These are phyloP conservation scores for Xenentodon cancila DNA, from an alignment of 2,797 vertebrate species.

Conservation along the genomic window DNA sequence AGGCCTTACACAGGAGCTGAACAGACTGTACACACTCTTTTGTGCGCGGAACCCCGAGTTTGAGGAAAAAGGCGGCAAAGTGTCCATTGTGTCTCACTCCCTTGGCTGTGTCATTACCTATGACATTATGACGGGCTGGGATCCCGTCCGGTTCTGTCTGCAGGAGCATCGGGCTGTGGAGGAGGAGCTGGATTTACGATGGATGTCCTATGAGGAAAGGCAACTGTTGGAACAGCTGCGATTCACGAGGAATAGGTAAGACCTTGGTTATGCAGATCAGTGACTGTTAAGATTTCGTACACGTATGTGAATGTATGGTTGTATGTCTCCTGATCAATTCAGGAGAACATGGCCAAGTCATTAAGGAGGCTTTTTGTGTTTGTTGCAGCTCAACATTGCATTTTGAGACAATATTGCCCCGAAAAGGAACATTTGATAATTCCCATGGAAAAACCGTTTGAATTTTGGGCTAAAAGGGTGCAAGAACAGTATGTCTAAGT, in stretches of 20 bases:
- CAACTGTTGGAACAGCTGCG: conserved; percentile 89
- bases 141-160: conserved; percentile 92
- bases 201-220: conserved; percentile 90
- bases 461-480: no score
- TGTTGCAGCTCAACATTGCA: no score
- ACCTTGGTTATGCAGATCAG: background rate
- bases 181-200: conserved; percentile 85
- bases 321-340: no score
- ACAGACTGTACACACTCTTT: conserved; percentile 93
- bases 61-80: conserved; percentile 91
- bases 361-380: no score
- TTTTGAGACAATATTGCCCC: no score
- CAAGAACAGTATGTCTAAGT: no score
- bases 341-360: no score
- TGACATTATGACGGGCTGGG: conserved; percentile 99
- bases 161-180: conserved; percentile 91
- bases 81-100: conserved; percentile 97
- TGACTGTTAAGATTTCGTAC: background rate
- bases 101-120: conserved; percentile 98
- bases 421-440: no score
- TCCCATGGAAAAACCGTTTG: no score
- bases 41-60: conserved; percentile 96
- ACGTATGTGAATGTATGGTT: background rate
- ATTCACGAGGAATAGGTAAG: conserved; percentile 87
- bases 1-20: conserved; percentile 95